Base-by-base conservation (phyloP, 2,797 vertebrate genomes). In the Pipistrellus pipistrellus region DNA sequence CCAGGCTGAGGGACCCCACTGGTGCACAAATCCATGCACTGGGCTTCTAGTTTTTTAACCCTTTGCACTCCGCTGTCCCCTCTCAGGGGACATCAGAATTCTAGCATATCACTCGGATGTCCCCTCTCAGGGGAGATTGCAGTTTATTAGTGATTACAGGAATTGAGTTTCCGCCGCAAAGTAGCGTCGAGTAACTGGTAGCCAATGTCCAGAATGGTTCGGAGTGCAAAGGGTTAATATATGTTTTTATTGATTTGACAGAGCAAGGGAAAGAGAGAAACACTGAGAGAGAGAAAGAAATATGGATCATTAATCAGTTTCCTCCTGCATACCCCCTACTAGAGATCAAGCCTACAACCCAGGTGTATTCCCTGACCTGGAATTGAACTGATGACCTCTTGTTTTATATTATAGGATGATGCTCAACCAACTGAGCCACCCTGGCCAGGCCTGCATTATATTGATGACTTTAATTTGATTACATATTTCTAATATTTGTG, bases 401-500 rank as follows among this genome's bases (percentile, higher is more conserved):
- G 64, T 18, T 35, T 21, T 35, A 69, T 21, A 10, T 21, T 35
- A 69, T 21, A 10, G 32, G 66, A 35, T 35, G 8, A 38, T n/a
- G 32, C 66, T 69, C 66, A 21, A 38, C 66, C 66, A 69, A 20
- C n/a, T 69, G 18, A 69, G 20, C 10, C 9, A 38, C 64, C 35
- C 20, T 20, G 18, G 18, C 66, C 66, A 69, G 66, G 32, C 15
- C 66, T 66, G n/a, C 64, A 68, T 76, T 76, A 53, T 76, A 76
- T 32, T n/a, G 59, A 27, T 72, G 68, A 85, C 72, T 75, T 86
- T 59, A 82, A 72, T 69, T 64, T 78, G 25, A 46, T 55, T 78
- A 62, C 2, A 32, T 10, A 48, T 85, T 75, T 77, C 41, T 88
- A 73, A 55, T 95, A 59, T 84, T 89, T 91, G 44, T 85, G 32